Base-by-base conservation (phyloP, 2,888 invertebrate genomes). In the Netelia inedita region DNA sequence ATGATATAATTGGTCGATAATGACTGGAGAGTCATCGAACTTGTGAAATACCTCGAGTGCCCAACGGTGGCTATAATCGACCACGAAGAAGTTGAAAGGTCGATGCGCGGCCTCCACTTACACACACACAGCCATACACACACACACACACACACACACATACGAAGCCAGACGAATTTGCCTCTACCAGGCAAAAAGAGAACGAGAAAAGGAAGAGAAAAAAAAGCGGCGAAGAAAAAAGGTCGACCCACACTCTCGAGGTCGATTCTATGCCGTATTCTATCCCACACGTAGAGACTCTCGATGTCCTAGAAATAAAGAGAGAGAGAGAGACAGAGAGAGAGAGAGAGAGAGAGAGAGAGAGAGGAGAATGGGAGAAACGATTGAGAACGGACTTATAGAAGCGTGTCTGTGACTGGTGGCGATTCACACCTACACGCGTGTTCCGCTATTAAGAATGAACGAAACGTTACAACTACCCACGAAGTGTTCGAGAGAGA, bases 21-120 rank as follows among this genome's bases (percentile, higher is more conserved):
- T 28, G 2, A 28, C 5, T 28, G 5, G 28, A 28, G 41, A 16
- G 23, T 78, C 50, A 55, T 59, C 68, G 75, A 14, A 46, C 43
- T 16, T 41, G 55, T 72, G 72, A 35, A 68, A 65, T 66, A 63
- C 21, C 43, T 53, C 43, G 16, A 53, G 50, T n/a, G 28, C 69
- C 57, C 46, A 72, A 69, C 59, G 21, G 35, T 8, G 41, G 61
- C 71, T 71, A 41, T 19, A 74, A 28, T 35, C 21, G 28, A 71
- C 66, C 79, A 61, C 57, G 59, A 79, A 80, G 79, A 82, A 86
- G 85, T 87, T 85, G 87, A 88, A 88, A 88, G 88, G 88, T 88
- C 88, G 88, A 73, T 82, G 75, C 69, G 85, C 83, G 87, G 84
- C 87, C 87, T 87, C 87, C 82, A 83, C 83, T 78, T 72, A 57